A percentile compares a stretch with the other conserved stretches of the same genome.
phyloP scores from a whole-genome alignment of 2,888 invertebrate genomes.

The Melipona beecheii region DNA sequence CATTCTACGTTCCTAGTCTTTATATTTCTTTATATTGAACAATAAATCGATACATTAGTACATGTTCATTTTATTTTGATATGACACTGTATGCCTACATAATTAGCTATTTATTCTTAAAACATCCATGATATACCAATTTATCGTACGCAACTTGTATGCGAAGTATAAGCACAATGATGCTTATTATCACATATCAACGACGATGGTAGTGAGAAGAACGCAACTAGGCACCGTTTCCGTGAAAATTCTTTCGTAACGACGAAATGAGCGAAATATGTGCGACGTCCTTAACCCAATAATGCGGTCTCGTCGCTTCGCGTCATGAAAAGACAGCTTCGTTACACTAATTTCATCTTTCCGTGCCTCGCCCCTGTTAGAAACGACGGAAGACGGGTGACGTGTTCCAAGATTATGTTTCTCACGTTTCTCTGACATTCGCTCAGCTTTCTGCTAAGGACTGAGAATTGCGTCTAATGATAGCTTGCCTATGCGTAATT shows the following conservation, averaged over 20 bases:
- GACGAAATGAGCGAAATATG: constrained; percentile 47
- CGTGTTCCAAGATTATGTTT: constrained; percentile 65
- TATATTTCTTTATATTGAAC: too few relatives aligned
- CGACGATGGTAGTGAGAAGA: not conserved
- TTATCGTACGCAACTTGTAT: too few relatives aligned
- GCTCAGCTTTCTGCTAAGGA: constrained; percentile 60
- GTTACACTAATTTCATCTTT: constrained; percentile 67
- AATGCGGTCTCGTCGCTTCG: constrained; percentile 47
- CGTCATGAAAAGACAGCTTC: constrained; percentile 63
- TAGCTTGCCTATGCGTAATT: constrained; percentile 30
- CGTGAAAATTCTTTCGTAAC: constrained; percentile 46
- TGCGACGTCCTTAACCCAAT: constrained; percentile 67
- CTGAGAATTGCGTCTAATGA: constrained; percentile 37
- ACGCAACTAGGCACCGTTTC: constrained; percentile 13
- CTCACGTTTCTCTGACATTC: constrained; percentile 69
- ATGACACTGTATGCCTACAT: not conserved
- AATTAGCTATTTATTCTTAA: not conserved
- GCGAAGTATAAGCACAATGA: not conserved
- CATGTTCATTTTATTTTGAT: too few relatives aligned
- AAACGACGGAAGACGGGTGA: constrained; percentile 65
- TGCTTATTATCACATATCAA: not conserved
- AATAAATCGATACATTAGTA: too few relatives aligned
- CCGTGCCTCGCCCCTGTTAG: constrained; percentile 49
- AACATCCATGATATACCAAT: not conserved
- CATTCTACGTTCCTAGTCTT: too few relatives aligned